Base-by-base conservation (phyloP, 2,113 vertebrate species). In the Chionomys nivalis region DNA sequence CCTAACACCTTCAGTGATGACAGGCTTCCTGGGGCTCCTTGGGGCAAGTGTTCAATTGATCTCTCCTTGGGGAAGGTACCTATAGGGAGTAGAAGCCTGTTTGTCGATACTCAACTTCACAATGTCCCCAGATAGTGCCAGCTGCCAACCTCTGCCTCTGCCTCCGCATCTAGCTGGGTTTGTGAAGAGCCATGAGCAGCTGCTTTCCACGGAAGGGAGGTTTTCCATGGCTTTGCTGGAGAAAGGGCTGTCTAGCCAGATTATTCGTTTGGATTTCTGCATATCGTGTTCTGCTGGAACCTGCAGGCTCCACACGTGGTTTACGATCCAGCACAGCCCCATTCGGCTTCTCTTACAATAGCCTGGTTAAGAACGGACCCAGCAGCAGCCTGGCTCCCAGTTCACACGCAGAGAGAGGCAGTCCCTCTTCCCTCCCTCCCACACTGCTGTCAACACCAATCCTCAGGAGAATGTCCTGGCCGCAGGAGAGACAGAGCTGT, bases 271-370 rank as follows among this genome's bases (percentile, higher is more conserved):
- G 94, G 65, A 49, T 83, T 81, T 82, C 77, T 11, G 31, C 44
- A 5, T 24, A 33, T 73, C 77, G 19, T 0, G 31, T 21, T 70
- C 79, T 65, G 63, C 94, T 0, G 17, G 2, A 23, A 47, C 78
- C 1, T 49, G 65, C 2, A 1, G 0, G 6, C 61, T 24, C 55
- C 13, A 33, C 31, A 3, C 16, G 5, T 0, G 10, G 63, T 94
- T 72, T 87, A 3, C 14, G 2, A 4, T 36, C 89, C 1, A 6
- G 76, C 70, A 26, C 77, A 31, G 61, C 21, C 44, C 49, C 90
- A 83, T 65, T 42, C 65, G 55, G 72, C 17, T 8, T 44, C 76
- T 83, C 87, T 93, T 73, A 52, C 78, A 55, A 89, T 39, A 52
- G 14, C 28, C 33, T 21, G 73, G 52, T 81, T 87, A 16, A 11